Evolutionary conservation across 2,888 invertebrate genomes (phyloP), one percentile per base, ranked within the genome.

Genomic region (Perizoma flavofasciatum): DNA sequence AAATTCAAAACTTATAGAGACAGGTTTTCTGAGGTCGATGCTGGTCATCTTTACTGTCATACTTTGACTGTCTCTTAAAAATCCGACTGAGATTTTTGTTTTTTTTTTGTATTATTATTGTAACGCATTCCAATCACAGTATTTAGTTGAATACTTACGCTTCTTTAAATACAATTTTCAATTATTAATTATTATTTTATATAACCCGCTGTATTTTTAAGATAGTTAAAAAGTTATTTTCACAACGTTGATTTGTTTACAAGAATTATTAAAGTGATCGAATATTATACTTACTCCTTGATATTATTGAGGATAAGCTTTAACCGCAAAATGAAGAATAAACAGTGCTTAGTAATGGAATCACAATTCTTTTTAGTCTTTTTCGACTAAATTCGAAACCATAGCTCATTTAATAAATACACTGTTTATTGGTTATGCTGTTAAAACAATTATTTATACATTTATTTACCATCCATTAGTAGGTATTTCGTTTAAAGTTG

Each of bases 41-140:
- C 86, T 86, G 86, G 87, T 77, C 88, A 85, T 86, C 86, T 72
- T 1, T 53, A 63, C 59, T 65, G 66, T 66, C 22, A 22, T 3
- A 22, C 57, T 64, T 68, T 66, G 60, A 72, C 78, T 83, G 81
- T 83, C 80, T 85, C 74, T 63, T 54, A 64, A 69, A 67, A 74
- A 74, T 77, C 78, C 73, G 82, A 84, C 83, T 85, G 84, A 85
- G 73, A 80, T 80, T 79, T 71, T 74, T 67, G 66, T 72, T 75
- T 79, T 76, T 72, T 75, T 79, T 76, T 68, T 74, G 75, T 78
- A 74, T 70, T 71, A 70, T 76, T 74, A 77, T 70, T 79, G 81
- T 77, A 78, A 88, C 86, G 88, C 91, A 91, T 91, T 91, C 91
- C 91, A 89, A 85, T 79, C 78, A 81, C 60, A 71, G 67, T 70